Evolutionary conservation across 2,797 vertebrate genomes (phyloP), one percentile per base, ranked within the genome.

Genomic region (Ctenochaetus hawaiiensis): DNA sequence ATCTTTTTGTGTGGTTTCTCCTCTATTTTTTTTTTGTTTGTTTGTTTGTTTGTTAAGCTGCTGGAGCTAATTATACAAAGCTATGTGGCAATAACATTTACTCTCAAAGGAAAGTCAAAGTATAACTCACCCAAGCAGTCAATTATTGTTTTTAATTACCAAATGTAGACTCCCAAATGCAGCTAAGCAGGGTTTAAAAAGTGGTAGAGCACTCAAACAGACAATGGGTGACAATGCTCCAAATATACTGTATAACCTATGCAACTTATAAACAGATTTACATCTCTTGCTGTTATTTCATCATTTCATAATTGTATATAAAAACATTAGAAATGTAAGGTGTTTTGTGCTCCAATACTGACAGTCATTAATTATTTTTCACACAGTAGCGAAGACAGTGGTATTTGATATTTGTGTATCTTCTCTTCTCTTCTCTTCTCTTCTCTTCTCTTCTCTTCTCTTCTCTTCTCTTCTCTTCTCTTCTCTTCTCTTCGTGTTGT

Each of bases 1-100:
- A 54, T 20, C 51, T 66, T 83, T 68, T 67, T 72, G 56, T 78
- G 70, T 69, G 49, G 72, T 67, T 39, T 8, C 8, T 8, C 39
- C 7, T 30, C 5, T 30, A 26, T 26, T 26, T 26, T 26, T 26
- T 26, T 2, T 26, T 26, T 26, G 26, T 30, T 30, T 30, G 26
- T 30, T 30, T 30, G 2, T 30, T 30, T 30, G 10, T 54, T 68
- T 85, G n/a, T 69, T 17, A 52, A 67, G 5, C 4, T 41, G 8
- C 43, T 58, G 9, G 6, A n/a, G 39, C 26, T 44, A 63, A 39
- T 17, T 22, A 54, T 8, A 49, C 5, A 43, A 22, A 60, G n/a
- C 7, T 30, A 48, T 41, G 5, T 47, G 37, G 30, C 52, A 34
- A 53, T 23, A 30, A 34, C 1, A 53, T 60, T 57, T 23, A 3